Conservation (phyloP, 1,140 invertebrate species). For the Drosophila quadrilineata region DNA sequence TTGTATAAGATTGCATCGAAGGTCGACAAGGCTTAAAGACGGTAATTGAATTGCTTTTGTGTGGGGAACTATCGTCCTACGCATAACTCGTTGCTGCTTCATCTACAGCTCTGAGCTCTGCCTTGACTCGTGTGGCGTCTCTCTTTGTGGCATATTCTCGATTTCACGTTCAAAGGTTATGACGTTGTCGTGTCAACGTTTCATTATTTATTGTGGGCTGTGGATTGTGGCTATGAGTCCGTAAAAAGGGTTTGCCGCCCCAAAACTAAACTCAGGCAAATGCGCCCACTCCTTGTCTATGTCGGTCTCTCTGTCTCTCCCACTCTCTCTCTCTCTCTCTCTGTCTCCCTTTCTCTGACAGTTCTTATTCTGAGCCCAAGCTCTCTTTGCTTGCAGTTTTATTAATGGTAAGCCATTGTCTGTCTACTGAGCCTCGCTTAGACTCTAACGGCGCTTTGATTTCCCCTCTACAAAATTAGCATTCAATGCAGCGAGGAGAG, state of each 20-base stretch:
- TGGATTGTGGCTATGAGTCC: no score
- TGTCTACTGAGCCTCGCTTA: constrained; percentile 9
- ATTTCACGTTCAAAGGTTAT: constrained; percentile 81
- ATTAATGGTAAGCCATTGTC: constrained; percentile 75
- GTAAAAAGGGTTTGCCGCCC: constrained; percentile 71
- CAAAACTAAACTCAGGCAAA: constrained; percentile 73
- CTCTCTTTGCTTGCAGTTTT: constrained; percentile 21
- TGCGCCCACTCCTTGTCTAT: constrained; percentile 71
- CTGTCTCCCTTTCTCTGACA: constrained; percentile 35
- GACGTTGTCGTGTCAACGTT: constrained; percentile 81
- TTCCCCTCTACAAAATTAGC: constrained; percentile 65
- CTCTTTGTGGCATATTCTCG: constrained; percentile 13
- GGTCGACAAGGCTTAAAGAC: neutral
- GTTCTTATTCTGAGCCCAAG: constrained; percentile 18
- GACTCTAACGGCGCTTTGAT: constrained; percentile 65
- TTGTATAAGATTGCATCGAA: constrained; percentile 4
- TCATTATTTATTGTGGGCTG: constrained; percentile 81
- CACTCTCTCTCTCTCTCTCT: constrained; percentile 3
- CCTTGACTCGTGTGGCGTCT: neutral
- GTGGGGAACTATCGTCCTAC: constrained; percentile 30
- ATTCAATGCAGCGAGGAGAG: constrained; percentile 75
- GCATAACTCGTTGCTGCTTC: constrained; percentile 13
- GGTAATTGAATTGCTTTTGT: constrained; percentile 66
- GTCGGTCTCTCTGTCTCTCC: constrained; percentile 6
- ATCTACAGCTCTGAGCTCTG: neutral